Evolutionary conservation across 2,797 vertebrate species (phyloP), one percentile per base, ranked within the genome.

Genomic region (Hemitrygon akajei): DNA sequence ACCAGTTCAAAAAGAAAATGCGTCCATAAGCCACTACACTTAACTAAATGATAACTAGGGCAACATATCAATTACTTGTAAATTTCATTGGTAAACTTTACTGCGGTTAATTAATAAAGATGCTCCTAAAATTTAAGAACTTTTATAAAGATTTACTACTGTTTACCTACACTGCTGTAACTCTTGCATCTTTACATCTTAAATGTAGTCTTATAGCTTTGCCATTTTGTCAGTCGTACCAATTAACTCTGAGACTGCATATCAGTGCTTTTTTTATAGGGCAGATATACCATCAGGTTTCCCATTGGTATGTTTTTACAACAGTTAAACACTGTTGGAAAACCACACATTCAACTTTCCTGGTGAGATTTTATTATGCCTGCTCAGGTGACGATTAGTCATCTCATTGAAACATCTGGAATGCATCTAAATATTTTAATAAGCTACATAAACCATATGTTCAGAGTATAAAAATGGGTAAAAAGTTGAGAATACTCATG

Each of bases 351-450:
- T 89, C 63, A 89, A 89, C 34, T 69, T 89, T 89, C n/a, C 86
- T 69, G n/a, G 60, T 69, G 86, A 69, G n/a, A 37, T 89, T 69
- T 89, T 89, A 89, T 89, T 69, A 89, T 69, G 86, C 60, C 16
- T 37, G n/a, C 20, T 69, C n/a, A 89, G n/a, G 20, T 69, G 86
- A 69, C 66, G 71, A 93, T 75, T 56, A 75, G 16, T 75, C 40
- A 58, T 93, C 30, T 93, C 40, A 16, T 76, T 76, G 71, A 91
- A 93, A 93, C 73, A 93, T 75, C 73, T 93, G 40, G 40, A 73
- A 75, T n/a, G 25, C 25, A 93, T 76, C 91, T 93, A 58, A 93
- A 93, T 9, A 76, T 93, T 93, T 58, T 76, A 76, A 93, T 93
- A n/a, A 76, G 71, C 40, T 56, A 93, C 7, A 9, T 16, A 76